Evolutionary conservation across 1,140 invertebrate species (phyloP).

Genomic region (Hyles vespertilio): DNA sequence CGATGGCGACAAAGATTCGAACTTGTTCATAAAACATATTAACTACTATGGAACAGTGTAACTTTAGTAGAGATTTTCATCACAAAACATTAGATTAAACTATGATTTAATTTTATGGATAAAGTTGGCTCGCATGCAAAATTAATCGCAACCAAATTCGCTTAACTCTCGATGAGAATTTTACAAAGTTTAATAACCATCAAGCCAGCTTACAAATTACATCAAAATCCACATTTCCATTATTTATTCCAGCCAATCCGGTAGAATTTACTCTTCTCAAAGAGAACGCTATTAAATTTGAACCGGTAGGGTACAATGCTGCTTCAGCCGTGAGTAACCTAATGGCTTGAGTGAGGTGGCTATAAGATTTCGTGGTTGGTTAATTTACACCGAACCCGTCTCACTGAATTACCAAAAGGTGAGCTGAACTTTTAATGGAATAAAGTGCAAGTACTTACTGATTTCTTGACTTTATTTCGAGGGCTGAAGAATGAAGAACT

Average conservation of each 20-base stretch:
- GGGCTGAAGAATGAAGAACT: too few species aligned
- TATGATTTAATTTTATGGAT: too few species aligned
- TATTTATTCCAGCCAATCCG: not conserved
- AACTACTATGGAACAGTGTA: too few species aligned
- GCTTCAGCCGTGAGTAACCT: slow-evolving; percentile 15
- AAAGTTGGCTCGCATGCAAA: too few species aligned
- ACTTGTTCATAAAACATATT: too few species aligned
- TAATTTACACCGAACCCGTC: slow-evolving; percentile 32
- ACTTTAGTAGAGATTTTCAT: too few species aligned
- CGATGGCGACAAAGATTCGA: too few species aligned
- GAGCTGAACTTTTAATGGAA: slow-evolving; percentile 34
- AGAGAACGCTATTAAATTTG: slow-evolving; percentile 27
- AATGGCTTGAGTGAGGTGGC: slow-evolving; percentile 38
- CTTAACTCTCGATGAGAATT: too few species aligned
- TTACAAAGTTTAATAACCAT: too few species aligned
- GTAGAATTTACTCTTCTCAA: slow-evolving; percentile 5
- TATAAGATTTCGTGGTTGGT: slow-evolving; percentile 45
- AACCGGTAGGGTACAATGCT: slow-evolving; percentile 24
- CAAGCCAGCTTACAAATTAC: not conserved
- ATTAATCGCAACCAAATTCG: too few species aligned
- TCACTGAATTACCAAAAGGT: slow-evolving; percentile 37
- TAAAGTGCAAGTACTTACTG: slow-evolving; percentile 24
- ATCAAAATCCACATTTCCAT: not conserved
- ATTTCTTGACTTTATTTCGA: slow-evolving; percentile 3
- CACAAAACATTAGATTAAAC: too few species aligned